Evolutionary conservation across 2,113 vertebrate genomes (phyloP), one percentile per base, ranked within the genome.

Genomic region (Dendropsophus ebraccatus): DNA sequence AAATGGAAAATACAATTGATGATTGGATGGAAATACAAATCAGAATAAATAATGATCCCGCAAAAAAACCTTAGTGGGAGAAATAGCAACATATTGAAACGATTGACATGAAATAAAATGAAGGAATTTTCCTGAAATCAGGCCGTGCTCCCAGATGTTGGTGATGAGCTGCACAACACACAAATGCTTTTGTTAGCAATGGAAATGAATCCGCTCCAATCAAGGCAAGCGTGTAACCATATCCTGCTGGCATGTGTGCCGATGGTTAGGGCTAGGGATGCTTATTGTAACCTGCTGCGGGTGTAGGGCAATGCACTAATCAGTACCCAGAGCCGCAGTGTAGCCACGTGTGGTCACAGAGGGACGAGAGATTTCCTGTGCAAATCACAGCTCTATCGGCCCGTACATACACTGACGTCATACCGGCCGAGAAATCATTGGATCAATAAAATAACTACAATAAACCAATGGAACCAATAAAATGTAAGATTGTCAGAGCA

Each of bases 181-280:
- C 67, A 81, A 87, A 87, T 87, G 67, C 85, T 87, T 87, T 87
- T 87, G 85, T 81, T 81, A 87, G 78, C 52, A 25, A 74, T 87
- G 77, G 67, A 87, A 87, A 87, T 87, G 67, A 81, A 81, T 73
- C 67, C 78, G n/a, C 85, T 81, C 54, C 65, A 86, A 87, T 87
- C 85, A 87, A 81, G 77, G 19, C 23, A 52, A 28, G 52, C 30
- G 60, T 81, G 85, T 74, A 87, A 87, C 85, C 65, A 81, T 81
- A 87, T 81, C 85, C 85, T 62, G 69, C 78, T 74, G 77, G 85
- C 85, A 81, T 81, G 69, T 72, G 67, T 74, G 67, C 35, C 23
- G 77, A 73, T 81, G 65, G 74, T 52, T 74, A 81, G 77, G 67
- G 77, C 74, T 81, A 73, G 67, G 16, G 32, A 74, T 35, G 70